Evolutionary conservation across 2,888 invertebrate species (phyloP), one percentile per base, ranked within the genome.

Genomic region (Euzophera pinguis): DNA sequence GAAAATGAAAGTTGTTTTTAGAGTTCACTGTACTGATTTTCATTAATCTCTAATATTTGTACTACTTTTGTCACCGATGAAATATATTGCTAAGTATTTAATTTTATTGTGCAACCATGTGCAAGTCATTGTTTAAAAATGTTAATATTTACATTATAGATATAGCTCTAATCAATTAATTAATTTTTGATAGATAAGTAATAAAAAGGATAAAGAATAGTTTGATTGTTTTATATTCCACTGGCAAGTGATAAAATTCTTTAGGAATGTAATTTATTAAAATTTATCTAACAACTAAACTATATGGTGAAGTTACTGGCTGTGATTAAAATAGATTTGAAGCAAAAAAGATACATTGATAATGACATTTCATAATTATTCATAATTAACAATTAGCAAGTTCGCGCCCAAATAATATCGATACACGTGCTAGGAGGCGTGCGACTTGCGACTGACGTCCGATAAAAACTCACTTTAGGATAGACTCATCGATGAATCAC

Each of bases 401-500:
- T 43, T 13, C 27, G 7, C 9, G 10, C 37, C 47, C 12, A 39
- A 52, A 17, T 16, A 16, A 35, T 35, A 52, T 43, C 27, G 45
- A 16, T 14, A 66, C 73, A 70, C 70, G 73, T 74, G 73, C 50
- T 45, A 45, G 27, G 16, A 42, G 63, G 62, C 60, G 65, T 60
- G 65, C 63, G 60, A 48, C 38, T 13, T 66, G 70, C 73, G 76
- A 75, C 71, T 71, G 71, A 71, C 67, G 77, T 62, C 70, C 87
- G 84, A 85, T 88, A 86, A 88, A 86, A 88, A 84, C 70, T 84
- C 70, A 75, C 70, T 76, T 82, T 78, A 75, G 78, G 80, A 85
- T 87, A 89, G 86, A 90, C 88, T 90, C 90, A 88, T 86, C 90
- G 89, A 79, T 90, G 90, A 90, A 73, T 90, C 90, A 90, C 75